phyloP scores from a whole-genome alignment of 2,113 vertebrate species.

The Perca flavescens region DNA sequence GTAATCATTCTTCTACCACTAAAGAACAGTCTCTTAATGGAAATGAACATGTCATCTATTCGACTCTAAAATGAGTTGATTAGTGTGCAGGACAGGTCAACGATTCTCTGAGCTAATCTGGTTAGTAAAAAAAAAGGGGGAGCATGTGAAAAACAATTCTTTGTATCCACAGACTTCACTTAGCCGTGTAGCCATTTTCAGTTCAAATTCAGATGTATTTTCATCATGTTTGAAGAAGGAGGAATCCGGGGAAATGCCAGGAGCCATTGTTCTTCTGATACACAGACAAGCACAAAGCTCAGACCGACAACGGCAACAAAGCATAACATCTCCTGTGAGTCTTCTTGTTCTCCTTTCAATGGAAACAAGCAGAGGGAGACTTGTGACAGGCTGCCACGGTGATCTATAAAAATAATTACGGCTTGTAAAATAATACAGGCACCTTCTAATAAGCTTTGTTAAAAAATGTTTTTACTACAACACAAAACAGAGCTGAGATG shows the following conservation, averaged over 20 bases:
- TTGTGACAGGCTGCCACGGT: conserved; percentile 52
- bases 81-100: conserved; percentile 23
- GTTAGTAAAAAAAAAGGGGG: not conserved
- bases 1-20: conserved; percentile 20
- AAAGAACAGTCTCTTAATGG: not conserved
- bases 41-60: not conserved
- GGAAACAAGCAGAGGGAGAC: conserved; percentile 60
- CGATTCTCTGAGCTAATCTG: not conserved
- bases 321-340: conserved; percentile 65
- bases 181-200: conserved; percentile 36
- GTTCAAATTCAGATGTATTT: conserved; percentile 49
- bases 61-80: conserved; percentile 18
- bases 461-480: conserved; percentile 15
- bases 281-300: conserved; percentile 65
- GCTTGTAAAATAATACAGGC: conserved; percentile 55
- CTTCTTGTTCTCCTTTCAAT: conserved; percentile 55
- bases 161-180: conserved; percentile 9
- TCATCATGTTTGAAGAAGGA: conserved; percentile 40
- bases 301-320: conserved; percentile 55
- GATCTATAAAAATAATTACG: conserved; percentile 64
- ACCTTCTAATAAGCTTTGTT: conserved; percentile 43
- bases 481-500: not conserved
- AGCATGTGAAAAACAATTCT: not conserved
- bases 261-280: conserved; percentile 66
- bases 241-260: conserved; percentile 59